These are phyloP conservation scores for Tychaedon coryphoeus DNA, from an alignment of 2,113 vertebrate species.

Conservation along the genomic window DNA sequence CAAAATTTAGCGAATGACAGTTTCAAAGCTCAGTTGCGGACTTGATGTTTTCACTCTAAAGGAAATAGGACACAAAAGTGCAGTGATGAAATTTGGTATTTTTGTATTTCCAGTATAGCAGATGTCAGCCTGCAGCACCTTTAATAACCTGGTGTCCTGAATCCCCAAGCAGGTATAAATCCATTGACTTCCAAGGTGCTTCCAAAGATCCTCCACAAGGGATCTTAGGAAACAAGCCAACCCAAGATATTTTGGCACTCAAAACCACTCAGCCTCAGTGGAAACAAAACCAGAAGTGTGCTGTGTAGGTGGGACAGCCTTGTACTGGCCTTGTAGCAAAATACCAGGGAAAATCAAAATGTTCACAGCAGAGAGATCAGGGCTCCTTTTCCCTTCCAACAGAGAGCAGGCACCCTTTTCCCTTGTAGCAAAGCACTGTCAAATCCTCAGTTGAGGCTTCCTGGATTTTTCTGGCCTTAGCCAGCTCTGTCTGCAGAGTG, in stretches of 20 bases:
- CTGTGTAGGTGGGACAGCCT: background rate
- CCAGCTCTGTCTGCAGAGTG: background rate
- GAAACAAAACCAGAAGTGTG: background rate
- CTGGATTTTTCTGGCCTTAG: background rate
- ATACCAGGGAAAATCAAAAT: background rate
- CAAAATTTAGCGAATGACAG: background rate
- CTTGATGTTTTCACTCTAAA: background rate
- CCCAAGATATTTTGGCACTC: background rate
- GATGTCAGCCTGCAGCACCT: background rate
- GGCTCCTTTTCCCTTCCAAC: background rate
- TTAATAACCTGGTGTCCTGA: background rate
- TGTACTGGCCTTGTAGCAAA: background rate
- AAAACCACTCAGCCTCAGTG: background rate
- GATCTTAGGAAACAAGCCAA: background rate
- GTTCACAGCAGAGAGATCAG: background rate
- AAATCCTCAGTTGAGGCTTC: background rate
- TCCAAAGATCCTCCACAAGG: background rate
- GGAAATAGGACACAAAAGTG: background rate
- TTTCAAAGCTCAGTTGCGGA: background rate
- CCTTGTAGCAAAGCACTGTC: background rate
- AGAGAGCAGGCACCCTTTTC: background rate
- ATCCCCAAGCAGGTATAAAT: background rate
- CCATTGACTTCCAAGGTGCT: background rate
- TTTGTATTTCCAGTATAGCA: background rate
- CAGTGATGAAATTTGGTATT: background rate